Conservation (phyloP, 2,888 invertebrate species). For the Cantharis lateralis region DNA sequence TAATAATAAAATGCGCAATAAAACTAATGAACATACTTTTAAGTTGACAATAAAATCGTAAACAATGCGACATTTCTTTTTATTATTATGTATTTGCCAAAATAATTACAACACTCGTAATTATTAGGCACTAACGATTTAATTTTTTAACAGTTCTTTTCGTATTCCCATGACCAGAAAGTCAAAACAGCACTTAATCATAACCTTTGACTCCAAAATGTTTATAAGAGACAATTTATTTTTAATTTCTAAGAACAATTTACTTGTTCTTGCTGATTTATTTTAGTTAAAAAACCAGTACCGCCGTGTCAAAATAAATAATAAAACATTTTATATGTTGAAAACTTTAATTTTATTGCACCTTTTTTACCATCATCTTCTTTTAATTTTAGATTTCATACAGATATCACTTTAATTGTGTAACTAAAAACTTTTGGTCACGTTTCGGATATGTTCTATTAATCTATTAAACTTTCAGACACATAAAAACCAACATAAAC, state of each 20-base stretch:
- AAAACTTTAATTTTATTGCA: neutral
- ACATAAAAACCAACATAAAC: neutral
- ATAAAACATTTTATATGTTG: slow-evolving; percentile 21
- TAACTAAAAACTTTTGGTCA: neutral
- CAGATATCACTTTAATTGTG: slow-evolving; percentile 16
- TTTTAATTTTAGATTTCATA: slow-evolving; percentile 2
- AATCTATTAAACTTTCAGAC: neutral
- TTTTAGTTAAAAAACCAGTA: slow-evolving; percentile 18
- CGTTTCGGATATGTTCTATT: neutral
- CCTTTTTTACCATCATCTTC: slow-evolving; percentile 7
- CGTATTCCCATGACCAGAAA: slow-evolving; percentile 27
- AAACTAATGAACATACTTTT: slow-evolving; percentile 22
- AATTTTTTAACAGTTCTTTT: slow-evolving; percentile 7
- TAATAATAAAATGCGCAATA: slow-evolving; percentile 20
- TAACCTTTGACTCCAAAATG: slow-evolving; percentile 28
- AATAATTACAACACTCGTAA: slow-evolving; percentile 20
- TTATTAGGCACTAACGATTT: slow-evolving; percentile 21
- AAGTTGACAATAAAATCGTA: slow-evolving; percentile 22
- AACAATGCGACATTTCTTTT: slow-evolving; percentile 29
- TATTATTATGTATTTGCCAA: slow-evolving; percentile 3
- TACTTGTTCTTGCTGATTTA: slow-evolving; percentile 28
- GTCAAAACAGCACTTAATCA: slow-evolving; percentile 23
- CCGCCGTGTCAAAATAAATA: slow-evolving; percentile 26
- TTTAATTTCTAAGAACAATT: slow-evolving; percentile 30
- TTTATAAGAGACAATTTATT: slow-evolving; percentile 22